Conservation (phyloP, 2,113 vertebrate species). For the Myrmophylax atrothorax region DNA sequence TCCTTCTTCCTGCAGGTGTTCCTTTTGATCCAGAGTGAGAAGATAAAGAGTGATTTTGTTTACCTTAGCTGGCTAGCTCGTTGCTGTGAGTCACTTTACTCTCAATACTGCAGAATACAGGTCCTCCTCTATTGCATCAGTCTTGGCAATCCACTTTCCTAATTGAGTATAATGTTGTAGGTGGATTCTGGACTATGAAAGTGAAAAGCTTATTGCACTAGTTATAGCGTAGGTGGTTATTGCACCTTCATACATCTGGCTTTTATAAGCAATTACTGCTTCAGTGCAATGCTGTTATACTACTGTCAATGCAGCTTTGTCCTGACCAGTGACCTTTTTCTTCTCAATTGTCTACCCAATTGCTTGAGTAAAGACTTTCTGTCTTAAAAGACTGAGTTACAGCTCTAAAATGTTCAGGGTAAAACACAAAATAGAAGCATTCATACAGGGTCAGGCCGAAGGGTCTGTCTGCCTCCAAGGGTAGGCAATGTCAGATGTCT, state of each 20-base stretch:
- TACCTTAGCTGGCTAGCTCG: slow-evolving; percentile 96
- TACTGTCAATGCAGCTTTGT: neutral
- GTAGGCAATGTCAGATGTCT: neutral
- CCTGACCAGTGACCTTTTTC: neutral
- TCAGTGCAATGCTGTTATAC: neutral
- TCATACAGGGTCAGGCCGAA: neutral
- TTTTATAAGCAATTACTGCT: slow-evolving; percentile 5
- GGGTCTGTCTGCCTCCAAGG: neutral
- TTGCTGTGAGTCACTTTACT: slow-evolving; percentile 87
- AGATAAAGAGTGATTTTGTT: slow-evolving; percentile 94
- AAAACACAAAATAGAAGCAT: neutral
- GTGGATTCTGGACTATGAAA: slow-evolving; percentile 31
- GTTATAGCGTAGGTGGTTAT: neutral
- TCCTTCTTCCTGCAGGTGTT: slow-evolving; percentile 82
- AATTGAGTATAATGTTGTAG: slow-evolving; percentile 44
- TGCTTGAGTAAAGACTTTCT: neutral
- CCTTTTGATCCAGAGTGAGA: slow-evolving; percentile 94
- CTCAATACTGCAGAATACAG: slow-evolving; percentile 7
- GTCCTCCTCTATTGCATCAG: slow-evolving; percentile 35
- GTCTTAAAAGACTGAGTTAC: neutral
- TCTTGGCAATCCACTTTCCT: slow-evolving; percentile 21
- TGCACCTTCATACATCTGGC: neutral
- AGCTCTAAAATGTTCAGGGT: neutral
- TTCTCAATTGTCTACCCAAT: neutral
- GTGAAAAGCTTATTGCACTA: slow-evolving; percentile 20